phyloP scores from a whole-genome alignment of 2,113 vertebrate species.

The Salminus brasiliensis region DNA sequence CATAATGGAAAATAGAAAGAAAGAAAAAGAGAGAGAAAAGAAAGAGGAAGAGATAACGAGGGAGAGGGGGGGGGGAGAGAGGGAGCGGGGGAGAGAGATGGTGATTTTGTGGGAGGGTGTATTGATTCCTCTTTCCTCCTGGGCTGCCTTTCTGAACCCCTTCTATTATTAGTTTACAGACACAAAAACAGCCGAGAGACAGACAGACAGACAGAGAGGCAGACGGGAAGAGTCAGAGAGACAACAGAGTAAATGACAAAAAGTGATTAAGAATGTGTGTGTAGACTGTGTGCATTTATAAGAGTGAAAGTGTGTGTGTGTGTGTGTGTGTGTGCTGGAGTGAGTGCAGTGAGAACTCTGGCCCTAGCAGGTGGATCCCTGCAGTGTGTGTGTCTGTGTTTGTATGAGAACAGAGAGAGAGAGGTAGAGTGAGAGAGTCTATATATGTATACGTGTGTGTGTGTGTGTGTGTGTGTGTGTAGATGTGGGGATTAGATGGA shows the following conservation, averaged over 20 bases:
- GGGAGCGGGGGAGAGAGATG: conserved; percentile 71
- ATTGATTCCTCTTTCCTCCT: conserved; percentile 78
- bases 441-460: conserved; percentile 41
- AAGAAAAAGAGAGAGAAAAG: conserved; percentile 13
- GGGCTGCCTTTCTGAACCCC: conserved; percentile 71
- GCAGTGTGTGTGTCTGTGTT: too few relatives aligned
- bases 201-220: background rate
- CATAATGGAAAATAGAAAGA: conserved; percentile 11
- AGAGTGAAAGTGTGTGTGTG: conserved; percentile 38
- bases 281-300: conserved; percentile 9
- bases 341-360: conserved; percentile 28
- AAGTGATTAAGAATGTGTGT: background rate
- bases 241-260: background rate
- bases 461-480: conserved; percentile 65
- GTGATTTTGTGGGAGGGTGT: conserved; percentile 80
- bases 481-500: conserved; percentile 78
- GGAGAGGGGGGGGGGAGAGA: conserved; percentile 35
- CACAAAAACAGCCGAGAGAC: conserved; percentile 47
- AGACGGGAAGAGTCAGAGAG: background rate
- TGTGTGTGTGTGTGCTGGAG: conserved; percentile 45
- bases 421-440: too few relatives aligned
- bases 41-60: conserved; percentile 16
- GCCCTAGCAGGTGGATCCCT: conserved; percentile 57
- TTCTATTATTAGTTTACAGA: conserved; percentile 80
- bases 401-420: too few relatives aligned